Conservation (phyloP, 2,113 vertebrate genomes). For the Sphyrna mokarran region DNA sequence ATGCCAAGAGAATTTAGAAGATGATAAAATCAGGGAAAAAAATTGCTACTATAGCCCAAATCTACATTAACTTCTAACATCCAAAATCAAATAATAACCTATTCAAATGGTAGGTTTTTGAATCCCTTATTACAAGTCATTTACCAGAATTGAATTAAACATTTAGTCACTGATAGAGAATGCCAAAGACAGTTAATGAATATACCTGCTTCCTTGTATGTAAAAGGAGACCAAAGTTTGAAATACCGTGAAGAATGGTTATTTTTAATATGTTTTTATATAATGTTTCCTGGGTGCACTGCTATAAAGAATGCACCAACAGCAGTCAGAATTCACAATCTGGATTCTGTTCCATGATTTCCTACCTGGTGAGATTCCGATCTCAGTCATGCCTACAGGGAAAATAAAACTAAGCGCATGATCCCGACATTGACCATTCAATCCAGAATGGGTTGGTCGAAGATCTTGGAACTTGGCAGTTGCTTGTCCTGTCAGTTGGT, state of each 20-base stretch:
- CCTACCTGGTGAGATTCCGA: not conserved
- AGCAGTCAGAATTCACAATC: not conserved
- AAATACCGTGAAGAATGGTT: not conserved
- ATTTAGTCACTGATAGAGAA: not conserved
- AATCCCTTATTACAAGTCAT: not conserved
- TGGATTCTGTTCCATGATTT: not conserved
- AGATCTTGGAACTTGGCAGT: not conserved
- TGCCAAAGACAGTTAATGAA: not conserved
- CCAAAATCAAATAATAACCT: not conserved
- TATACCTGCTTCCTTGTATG: not conserved
- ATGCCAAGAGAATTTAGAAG: not conserved
- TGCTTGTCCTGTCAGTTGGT: not conserved
- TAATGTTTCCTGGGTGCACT: not conserved
- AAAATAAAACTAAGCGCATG: not conserved
- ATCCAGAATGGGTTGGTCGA: not conserved
- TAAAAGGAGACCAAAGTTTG: slow-evolving; percentile 6
- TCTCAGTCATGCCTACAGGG: not conserved
- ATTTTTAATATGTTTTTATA: not conserved
- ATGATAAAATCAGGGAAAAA: not conserved
- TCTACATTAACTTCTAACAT: not conserved
- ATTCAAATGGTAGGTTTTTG: not conserved
- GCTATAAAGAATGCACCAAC: not conserved
- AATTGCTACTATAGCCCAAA: not conserved
- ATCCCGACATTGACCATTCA: not conserved
- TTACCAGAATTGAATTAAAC: not conserved